Evolutionary conservation across 2,113 vertebrate genomes (phyloP).

Genomic region (Myanophis thanlyinensis): DNA sequence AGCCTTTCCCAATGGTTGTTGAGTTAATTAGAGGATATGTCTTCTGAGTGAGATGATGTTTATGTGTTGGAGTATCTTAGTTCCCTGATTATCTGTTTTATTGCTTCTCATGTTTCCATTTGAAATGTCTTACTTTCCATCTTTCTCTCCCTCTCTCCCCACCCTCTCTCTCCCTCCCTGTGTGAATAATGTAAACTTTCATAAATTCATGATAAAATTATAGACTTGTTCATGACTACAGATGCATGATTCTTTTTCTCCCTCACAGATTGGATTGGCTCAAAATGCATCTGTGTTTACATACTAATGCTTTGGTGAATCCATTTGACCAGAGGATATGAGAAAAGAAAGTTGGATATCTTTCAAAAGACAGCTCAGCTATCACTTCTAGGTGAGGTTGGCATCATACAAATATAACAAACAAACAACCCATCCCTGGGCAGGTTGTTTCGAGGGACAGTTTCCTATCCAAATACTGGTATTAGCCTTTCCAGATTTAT

Average conservation of each 20-base stretch:
- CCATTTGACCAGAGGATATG: not conserved
- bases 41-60: not conserved
- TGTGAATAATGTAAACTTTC: not conserved
- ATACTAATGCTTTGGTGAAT: not conserved
- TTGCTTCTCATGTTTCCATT: not conserved
- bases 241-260: not conserved
- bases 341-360: not conserved
- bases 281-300: not conserved
- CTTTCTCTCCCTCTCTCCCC: not conserved
- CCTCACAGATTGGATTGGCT: not conserved
- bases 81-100: not conserved
- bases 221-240: not conserved
- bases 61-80: not conserved
- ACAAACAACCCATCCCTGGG: no score
- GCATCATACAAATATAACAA: no score
- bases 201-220: not conserved
- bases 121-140: not conserved
- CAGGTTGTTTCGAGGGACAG: not conserved
- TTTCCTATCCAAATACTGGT: not conserved
- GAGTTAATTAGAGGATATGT: not conserved
- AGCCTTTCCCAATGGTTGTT: not conserved
- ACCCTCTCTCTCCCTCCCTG: no score
- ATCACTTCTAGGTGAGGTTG: not conserved
- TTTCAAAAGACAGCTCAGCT: not conserved
- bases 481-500: not conserved